Conservation (phyloP, 2,888 invertebrate species). For the Drosophila quasianomalipes region DNA sequence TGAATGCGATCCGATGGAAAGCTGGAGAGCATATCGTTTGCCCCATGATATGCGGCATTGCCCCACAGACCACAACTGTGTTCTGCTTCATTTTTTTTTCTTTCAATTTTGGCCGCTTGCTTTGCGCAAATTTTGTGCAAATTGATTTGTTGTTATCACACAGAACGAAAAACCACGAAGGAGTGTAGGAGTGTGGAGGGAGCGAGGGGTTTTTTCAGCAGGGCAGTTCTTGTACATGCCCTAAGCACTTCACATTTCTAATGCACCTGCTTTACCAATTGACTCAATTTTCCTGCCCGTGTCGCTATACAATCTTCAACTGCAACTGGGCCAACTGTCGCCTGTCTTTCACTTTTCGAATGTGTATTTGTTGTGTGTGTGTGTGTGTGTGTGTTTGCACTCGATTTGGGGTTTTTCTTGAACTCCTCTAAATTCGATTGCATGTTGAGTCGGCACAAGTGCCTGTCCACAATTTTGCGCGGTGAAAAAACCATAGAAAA, state of each 20-base stretch:
- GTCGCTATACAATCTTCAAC: slow-evolving; percentile 62
- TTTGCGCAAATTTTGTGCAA: slow-evolving; percentile 80
- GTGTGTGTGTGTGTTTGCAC: slow-evolving; percentile 25
- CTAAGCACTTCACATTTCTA: slow-evolving; percentile 64
- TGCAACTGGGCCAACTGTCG: slow-evolving; percentile 78
- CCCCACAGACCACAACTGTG: slow-evolving; percentile 54
- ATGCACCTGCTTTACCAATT: slow-evolving; percentile 74
- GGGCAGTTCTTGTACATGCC: slow-evolving; percentile 26
- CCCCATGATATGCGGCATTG: slow-evolving; percentile 46
- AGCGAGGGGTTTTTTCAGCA: not conserved
- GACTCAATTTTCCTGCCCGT: slow-evolving; percentile 76
- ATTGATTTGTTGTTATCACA: slow-evolving; percentile 81
- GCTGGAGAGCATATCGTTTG: slow-evolving; percentile 21
- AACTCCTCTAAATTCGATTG: slow-evolving; percentile 76
- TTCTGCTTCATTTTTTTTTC: slow-evolving; percentile 18
- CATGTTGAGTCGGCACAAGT: slow-evolving; percentile 48
- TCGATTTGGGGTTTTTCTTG: slow-evolving; percentile 50
- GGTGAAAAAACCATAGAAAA: slow-evolving; percentile 49
- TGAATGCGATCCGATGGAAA: slow-evolving; percentile 36
- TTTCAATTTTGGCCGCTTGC: slow-evolving; percentile 14
- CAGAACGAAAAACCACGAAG: slow-evolving; percentile 10
- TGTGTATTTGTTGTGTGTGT: slow-evolving; percentile 6
- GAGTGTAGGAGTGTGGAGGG: not conserved
- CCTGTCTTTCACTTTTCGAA: slow-evolving; percentile 27
- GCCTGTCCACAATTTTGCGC: slow-evolving; percentile 57